Evolutionary conservation across 2,888 invertebrate genomes (phyloP).

Genomic region (Pachymerium ferrugineum): DNA sequence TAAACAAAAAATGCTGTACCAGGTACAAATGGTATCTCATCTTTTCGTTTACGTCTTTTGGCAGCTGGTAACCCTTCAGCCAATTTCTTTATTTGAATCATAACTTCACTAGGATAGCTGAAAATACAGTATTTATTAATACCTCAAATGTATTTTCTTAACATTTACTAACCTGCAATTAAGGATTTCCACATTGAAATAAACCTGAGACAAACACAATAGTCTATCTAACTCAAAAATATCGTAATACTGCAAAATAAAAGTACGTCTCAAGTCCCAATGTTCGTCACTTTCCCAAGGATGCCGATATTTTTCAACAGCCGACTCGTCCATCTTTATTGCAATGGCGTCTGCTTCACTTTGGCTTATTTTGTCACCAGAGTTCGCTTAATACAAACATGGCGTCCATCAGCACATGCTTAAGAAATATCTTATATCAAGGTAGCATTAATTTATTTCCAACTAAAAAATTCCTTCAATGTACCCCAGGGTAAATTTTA

Average conservation of each 20-base stretch:
- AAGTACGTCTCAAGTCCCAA: slow-evolving; percentile 46
- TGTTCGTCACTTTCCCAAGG: slow-evolving; percentile 46
- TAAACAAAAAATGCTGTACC: not conserved
- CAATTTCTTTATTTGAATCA: not conserved
- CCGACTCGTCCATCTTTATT: no score
- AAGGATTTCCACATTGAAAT: slow-evolving; percentile 46
- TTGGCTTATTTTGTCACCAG: no score
- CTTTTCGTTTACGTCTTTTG: not conserved
- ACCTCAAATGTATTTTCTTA: not conserved
- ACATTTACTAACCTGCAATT: slow-evolving; percentile 40
- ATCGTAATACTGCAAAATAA: slow-evolving; percentile 44
- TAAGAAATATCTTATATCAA: no score
- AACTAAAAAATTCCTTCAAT: no score
- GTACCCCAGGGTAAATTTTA: no score
- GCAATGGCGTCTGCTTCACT: no score
- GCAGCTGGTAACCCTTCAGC: not conserved
- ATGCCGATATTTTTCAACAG: slow-evolving; percentile 35
- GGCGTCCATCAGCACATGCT: no score
- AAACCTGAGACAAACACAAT: slow-evolving; percentile 48
- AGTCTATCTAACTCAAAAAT: slow-evolving; percentile 43
- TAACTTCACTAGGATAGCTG: not conserved
- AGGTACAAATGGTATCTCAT: not conserved
- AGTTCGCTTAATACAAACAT: no score
- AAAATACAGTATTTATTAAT: not conserved
- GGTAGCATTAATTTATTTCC: no score